These are phyloP conservation scores for Dryoscopus gambensis DNA, from an alignment of 2,113 vertebrate genomes.

Conservation along the genomic window DNA sequence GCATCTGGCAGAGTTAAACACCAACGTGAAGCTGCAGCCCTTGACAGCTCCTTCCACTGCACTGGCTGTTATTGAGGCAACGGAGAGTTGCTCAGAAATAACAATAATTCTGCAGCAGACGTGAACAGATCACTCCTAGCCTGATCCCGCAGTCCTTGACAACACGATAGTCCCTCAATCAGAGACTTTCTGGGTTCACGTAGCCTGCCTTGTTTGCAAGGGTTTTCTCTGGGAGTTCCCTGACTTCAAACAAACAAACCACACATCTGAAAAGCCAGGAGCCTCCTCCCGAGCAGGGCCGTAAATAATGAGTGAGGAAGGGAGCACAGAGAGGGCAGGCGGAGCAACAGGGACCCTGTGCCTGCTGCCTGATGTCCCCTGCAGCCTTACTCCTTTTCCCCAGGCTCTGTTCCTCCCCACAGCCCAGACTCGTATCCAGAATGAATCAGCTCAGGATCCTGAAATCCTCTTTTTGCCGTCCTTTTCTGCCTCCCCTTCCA, in stretches of 20 bases:
- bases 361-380: neutral
- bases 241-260: neutral
- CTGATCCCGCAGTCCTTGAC: neutral
- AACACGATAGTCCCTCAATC: neutral
- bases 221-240: neutral
- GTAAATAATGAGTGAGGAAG: neutral
- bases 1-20: neutral
- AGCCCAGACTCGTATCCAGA: neutral
- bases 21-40: neutral
- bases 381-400: neutral
- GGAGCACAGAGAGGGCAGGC: neutral
- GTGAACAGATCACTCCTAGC: neutral
- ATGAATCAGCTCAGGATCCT: neutral
- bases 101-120: neutral
- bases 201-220: neutral
- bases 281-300: neutral
- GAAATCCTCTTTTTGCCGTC: accelerated
- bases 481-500: neutral
- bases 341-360: accelerated
- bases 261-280: neutral
- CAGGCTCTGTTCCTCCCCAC: neutral
- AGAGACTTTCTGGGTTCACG: neutral
- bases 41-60: neutral
- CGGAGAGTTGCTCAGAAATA: neutral
- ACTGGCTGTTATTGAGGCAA: neutral